phyloP scores from a whole-genome alignment of 2,888 invertebrate species.

The Xestia c-nigrum region DNA sequence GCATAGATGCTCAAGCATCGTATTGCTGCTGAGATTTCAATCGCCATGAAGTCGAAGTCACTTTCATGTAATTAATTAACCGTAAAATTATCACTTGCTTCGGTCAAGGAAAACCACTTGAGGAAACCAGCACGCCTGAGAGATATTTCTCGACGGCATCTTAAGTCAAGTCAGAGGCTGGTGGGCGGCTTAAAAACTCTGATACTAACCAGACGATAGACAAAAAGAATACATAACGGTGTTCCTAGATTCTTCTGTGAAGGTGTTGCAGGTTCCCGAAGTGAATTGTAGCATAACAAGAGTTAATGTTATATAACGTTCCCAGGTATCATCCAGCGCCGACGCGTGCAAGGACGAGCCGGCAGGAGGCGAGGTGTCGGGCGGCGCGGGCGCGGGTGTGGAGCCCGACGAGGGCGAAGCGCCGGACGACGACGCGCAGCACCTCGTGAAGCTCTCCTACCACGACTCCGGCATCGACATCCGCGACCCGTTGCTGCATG shows the following conservation, averaged over 20 bases:
- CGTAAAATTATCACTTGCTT: no score
- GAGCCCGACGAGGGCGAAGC: constrained; percentile 77
- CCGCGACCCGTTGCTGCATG: constrained; percentile 93
- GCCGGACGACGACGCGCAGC: constrained; percentile 80
- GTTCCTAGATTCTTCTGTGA: background rate
- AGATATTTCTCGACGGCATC: no score
- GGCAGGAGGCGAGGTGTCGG: constrained; percentile 68
- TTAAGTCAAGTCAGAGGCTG: no score
- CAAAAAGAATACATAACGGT: background rate
- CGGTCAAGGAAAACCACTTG: no score
- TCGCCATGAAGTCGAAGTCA: background rate
- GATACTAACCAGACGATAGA: background rate
- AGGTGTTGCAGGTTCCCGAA: background rate
- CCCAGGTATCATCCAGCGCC: constrained; percentile 84
- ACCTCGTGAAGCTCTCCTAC: constrained; percentile 95
- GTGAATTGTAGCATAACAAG: background rate
- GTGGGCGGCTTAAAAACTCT: no score
- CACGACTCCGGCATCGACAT: constrained; percentile 98
- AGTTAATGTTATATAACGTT: background rate
- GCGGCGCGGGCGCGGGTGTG: constrained; percentile 65
- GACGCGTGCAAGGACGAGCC: constrained; percentile 75
- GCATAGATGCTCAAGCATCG: background rate
- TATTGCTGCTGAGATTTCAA: background rate
- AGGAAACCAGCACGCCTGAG: no score
- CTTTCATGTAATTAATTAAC: background rate